Base-by-base conservation (phyloP, 1,140 invertebrate species). In the Aricia agestis region DNA sequence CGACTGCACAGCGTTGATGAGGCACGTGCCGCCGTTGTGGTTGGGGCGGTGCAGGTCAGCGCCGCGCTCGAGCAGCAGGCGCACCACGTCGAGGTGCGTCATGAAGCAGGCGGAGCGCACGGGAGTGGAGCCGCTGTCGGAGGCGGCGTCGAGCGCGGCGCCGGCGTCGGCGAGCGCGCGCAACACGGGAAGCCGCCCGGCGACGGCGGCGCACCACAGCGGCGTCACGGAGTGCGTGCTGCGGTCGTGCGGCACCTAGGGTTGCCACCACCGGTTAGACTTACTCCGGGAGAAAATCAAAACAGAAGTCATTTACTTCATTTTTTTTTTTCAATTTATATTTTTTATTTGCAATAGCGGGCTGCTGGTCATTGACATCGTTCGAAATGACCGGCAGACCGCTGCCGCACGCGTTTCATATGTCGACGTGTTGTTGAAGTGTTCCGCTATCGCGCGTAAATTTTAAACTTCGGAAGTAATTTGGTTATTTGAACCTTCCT, bases 1-100 rank as follows among this genome's bases (percentile, higher is more conserved):
- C 81, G 96, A 97, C 91, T 98, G 97, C 58, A 98, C 97, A 2
- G 97, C 97, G 91, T 98, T 98, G 72, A 98, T 99, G 32, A 98
- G 92, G 90, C 97, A 98, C 0, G 97, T 98, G 70, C 97, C 97
- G 70, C 98, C 97, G 92, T 97, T 98, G 77, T 96, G 96, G 91
- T 98, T 98, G 1, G 97, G 94, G 74, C 94, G 94, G 70, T 95
- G 93, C 76, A 98, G 96, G 87, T 98, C 96, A 4, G 97, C 97
- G 68, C 96, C 96, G 82, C 96, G 93, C 82, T 95, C 94, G 9
- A 98, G 96, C 63, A 98, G 92, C 85, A 95, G 97, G 69, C 93
- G 75, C 81, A 87, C 93, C 82, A 76, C 96, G 65, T 96, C 96
- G 66, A 96, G 91, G 90, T 98, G 96, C 41, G 97, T 97, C 97